Evolutionary conservation across 2,113 vertebrate genomes (phyloP).

Genomic region (Sisor rabdophorus): DNA sequence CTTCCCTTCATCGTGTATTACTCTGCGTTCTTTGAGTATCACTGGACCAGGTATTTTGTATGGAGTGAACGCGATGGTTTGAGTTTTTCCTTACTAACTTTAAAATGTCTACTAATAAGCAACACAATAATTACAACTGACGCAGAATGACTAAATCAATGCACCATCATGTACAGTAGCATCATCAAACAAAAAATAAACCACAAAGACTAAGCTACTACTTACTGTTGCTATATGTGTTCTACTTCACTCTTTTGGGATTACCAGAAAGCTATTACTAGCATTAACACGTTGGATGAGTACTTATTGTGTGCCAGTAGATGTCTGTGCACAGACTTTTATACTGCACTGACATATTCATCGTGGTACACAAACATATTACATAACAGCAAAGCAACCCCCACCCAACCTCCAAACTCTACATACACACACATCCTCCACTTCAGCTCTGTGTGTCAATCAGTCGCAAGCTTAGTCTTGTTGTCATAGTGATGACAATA

Average conservation of each 20-base stretch:
- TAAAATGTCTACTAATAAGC: constrained; percentile 15
- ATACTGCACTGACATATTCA: constrained; percentile 36
- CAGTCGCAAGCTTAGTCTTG: constrained; percentile 51
- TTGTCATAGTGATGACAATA: constrained; percentile 76
- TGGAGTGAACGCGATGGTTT: neutral
- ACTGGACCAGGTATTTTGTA: constrained; percentile 89
- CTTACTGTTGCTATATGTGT: constrained; percentile 27
- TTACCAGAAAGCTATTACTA: constrained; percentile 19
- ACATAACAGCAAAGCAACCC: constrained; percentile 41
- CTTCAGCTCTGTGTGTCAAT: constrained; percentile 24
- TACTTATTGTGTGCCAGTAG: neutral
- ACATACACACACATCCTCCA: constrained; percentile 31
- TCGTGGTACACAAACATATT: constrained; percentile 44
- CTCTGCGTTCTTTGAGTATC: constrained; percentile 88
- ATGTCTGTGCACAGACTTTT: constrained; percentile 10
- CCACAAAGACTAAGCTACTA: constrained; percentile 27
- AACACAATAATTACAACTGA: constrained; percentile 20
- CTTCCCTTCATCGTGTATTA: constrained; percentile 93
- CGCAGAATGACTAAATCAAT: constrained; percentile 17
- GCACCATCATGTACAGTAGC: neutral
- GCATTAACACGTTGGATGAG: constrained; percentile 27
- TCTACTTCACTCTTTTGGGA: constrained; percentile 4
- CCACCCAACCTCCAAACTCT: constrained; percentile 35
- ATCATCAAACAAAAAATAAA: constrained; percentile 22
- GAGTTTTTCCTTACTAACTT: neutral